phyloP scores from a whole-genome alignment of 2,113 vertebrate genomes.

The Pipra filicauda region DNA sequence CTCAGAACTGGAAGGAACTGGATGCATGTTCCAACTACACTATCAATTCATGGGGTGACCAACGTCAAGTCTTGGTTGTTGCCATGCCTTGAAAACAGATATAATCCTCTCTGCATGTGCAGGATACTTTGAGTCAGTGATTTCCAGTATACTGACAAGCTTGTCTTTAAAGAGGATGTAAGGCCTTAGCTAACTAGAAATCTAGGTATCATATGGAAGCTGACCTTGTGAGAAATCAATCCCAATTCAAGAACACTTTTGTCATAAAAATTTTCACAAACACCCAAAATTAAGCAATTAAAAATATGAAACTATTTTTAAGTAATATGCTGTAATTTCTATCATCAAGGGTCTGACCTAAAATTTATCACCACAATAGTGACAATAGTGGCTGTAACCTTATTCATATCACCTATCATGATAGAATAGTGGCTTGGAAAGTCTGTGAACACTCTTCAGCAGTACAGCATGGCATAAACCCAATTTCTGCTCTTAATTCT shows the following conservation, averaged over 20 bases:
- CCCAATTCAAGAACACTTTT: not conserved
- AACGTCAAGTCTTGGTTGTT: not conserved
- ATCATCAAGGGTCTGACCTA: not conserved
- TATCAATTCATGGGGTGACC: rapidly evolving
- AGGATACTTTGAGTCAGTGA: not conserved
- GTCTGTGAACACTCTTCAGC: not conserved
- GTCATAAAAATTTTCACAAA: not conserved
- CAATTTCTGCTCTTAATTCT: not conserved
- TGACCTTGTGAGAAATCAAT: not conserved
- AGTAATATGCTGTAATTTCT: not conserved
- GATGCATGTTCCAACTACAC: not conserved
- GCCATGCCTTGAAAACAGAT: not conserved
- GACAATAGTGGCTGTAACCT: not conserved
- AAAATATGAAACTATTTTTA: not conserved
- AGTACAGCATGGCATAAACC: not conserved
- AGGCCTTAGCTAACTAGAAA: not conserved
- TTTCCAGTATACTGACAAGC: not conserved
- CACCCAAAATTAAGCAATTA: not conserved
- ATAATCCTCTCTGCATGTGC: not conserved
- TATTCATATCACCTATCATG: not conserved
- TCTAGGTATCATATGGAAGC: not conserved
- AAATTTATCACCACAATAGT: not conserved
- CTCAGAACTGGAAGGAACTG: not conserved
- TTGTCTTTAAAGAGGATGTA: not conserved
- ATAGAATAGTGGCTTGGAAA: not conserved